A percentile compares a stretch with the other conserved stretches of the same genome.
Conservation (phyloP, 2,113 vertebrate species). For the Xerus inauris region DNA sequence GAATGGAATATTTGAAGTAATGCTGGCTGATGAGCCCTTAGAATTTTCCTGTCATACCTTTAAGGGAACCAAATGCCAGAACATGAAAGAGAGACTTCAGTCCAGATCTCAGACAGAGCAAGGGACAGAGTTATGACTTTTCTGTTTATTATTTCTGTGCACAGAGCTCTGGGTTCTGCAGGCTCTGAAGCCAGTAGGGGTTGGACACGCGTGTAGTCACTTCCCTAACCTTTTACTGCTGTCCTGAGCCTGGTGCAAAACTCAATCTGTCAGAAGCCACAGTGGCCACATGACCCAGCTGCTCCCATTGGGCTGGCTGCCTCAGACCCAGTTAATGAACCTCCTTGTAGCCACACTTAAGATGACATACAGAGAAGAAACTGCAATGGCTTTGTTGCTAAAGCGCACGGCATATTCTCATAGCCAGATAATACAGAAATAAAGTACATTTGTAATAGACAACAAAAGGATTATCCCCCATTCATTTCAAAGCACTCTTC, state of each 20-base stretch:
- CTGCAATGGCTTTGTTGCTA: slow-evolving; percentile 81
- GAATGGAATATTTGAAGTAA: neutral
- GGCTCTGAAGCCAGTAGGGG: neutral
- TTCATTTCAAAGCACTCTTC: slow-evolving; percentile 90
- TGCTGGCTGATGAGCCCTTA: neutral
- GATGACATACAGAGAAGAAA: slow-evolving; percentile 73
- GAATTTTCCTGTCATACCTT: neutral
- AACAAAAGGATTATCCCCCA: slow-evolving; percentile 90
- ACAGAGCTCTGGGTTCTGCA: accelerated
- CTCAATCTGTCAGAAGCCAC: neutral
- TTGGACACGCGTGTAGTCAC: neutral
- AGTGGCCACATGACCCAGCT: neutral
- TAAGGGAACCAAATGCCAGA: neutral
- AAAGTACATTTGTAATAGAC: slow-evolving; percentile 88
- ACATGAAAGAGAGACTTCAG: neutral
- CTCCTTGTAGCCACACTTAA: slow-evolving; percentile 32
- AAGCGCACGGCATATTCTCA: slow-evolving; percentile 81
- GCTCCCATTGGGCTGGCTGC: neutral
- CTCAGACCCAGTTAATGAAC: slow-evolving; percentile 55
- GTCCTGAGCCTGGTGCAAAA: neutral
- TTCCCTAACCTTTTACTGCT: neutral
- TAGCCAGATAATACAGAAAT: slow-evolving; percentile 88
- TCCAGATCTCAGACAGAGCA: neutral
- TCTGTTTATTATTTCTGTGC: neutral
- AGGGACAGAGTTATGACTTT: neutral